Conservation (phyloP, 2,888 invertebrate genomes). For the Eumacrocentrus americanus region DNA sequence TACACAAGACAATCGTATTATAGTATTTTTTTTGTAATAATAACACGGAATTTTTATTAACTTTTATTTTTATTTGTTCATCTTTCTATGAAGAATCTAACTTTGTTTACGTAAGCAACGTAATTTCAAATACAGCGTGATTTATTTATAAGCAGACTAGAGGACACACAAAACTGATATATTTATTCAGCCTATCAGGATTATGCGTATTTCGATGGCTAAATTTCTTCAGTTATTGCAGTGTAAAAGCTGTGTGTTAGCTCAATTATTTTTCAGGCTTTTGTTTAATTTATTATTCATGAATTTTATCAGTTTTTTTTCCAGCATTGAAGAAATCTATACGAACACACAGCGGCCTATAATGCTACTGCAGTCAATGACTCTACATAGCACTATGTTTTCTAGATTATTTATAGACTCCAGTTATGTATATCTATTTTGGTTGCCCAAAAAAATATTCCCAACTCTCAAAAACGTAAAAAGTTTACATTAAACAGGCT, state of each 20-base stretch:
- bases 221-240: background rate
- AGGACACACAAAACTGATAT: background rate
- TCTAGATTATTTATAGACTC: too few species aligned
- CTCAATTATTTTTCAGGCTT: background rate
- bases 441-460: background rate
- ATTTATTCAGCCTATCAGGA: background rate
- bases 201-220: background rate
- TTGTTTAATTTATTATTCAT: background rate
- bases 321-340: background rate
- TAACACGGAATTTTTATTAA: background rate
- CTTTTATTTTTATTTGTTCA: background rate
- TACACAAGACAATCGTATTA: background rate
- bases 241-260: background rate
- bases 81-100: background rate
- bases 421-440: background rate
- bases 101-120: background rate
- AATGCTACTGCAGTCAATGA: too few species aligned
- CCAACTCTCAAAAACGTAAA: background rate
- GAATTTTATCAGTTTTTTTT: too few species aligned
- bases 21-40: background rate
- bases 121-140: background rate
- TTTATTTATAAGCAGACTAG: background rate
- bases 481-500: background rate
- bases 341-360: background rate
- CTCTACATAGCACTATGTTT: background rate